phyloP scores from a whole-genome alignment of 1,140 invertebrate genomes.

The Pantala flavescens region DNA sequence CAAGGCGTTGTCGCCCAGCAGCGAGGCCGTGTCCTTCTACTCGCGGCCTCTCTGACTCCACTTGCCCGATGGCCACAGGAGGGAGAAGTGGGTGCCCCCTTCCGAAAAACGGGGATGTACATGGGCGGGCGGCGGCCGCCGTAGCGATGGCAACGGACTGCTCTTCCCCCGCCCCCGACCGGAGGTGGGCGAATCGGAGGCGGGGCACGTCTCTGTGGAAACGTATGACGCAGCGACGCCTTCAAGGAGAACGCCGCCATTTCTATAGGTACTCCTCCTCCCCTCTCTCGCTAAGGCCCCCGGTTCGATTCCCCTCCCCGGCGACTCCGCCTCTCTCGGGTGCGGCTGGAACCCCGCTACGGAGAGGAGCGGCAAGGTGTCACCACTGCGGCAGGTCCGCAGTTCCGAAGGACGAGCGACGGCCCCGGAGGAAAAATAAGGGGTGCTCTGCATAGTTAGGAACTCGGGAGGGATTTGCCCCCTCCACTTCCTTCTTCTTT shows the following conservation, averaged over 20 bases:
- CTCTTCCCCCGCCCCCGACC: neutral
- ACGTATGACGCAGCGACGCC: neutral
- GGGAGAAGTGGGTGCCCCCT: neutral
- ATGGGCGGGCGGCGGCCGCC: neutral
- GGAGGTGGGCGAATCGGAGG: neutral
- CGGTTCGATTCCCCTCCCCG: neutral
- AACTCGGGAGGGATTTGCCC: no score
- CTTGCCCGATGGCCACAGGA: neutral
- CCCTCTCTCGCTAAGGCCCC: neutral
- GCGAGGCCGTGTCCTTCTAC: neutral
- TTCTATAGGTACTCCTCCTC: neutral
- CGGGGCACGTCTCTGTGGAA: neutral
- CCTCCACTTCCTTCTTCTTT: no score
- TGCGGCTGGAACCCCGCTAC: neutral
- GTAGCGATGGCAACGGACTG: neutral
- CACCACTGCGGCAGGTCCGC: neutral
- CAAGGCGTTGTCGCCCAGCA: neutral
- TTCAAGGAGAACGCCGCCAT: neutral
- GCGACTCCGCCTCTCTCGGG: neutral
- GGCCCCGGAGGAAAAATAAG: no score
- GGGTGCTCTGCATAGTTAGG: no score
- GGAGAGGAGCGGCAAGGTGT: neutral
- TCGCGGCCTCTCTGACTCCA: neutral
- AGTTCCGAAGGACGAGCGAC: neutral
- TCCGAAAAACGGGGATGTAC: neutral